Evolutionary conservation across 2,797 vertebrate species (phyloP).

Genomic region (Helicolenus hilgendorfi): DNA sequence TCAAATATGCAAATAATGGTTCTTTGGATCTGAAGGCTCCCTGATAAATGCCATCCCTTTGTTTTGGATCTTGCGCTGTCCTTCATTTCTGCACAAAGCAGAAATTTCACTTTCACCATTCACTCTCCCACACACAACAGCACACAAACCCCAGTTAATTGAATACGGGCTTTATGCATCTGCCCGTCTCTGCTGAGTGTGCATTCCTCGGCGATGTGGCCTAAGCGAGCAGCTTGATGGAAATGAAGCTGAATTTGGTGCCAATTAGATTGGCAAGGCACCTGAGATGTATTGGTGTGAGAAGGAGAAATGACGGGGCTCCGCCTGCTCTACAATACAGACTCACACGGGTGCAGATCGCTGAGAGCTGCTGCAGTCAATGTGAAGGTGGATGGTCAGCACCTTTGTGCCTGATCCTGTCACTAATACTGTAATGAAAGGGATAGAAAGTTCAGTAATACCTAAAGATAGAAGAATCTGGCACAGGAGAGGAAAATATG

Average conservation of each 20-base stretch:
- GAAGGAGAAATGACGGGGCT: slow-evolving; percentile 33
- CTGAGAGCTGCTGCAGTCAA: slow-evolving; percentile 10
- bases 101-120: slow-evolving; percentile 8
- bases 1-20: slow-evolving; percentile 59
- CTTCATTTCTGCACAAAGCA: slow-evolving; percentile 38
- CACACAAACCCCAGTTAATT: slow-evolving; percentile 54
- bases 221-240: slow-evolving; percentile 61
- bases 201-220: slow-evolving; percentile 54
- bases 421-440: not conserved
- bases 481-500: slow-evolving; percentile 13
- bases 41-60: slow-evolving; percentile 49
- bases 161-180: slow-evolving; percentile 33
- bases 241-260: slow-evolving; percentile 71
- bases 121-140: slow-evolving; percentile 6
- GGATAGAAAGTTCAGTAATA: not conserved
- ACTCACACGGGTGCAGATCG: slow-evolving; percentile 20
- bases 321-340: slow-evolving; percentile 34
- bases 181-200: slow-evolving; percentile 68
- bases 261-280: slow-evolving; percentile 72
- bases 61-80: slow-evolving; percentile 27
- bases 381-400: slow-evolving; percentile 47
- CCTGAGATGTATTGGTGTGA: slow-evolving; percentile 73
- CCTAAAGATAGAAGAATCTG: slow-evolving; percentile 20
- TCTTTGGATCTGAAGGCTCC: slow-evolving; percentile 16
- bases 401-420: slow-evolving; percentile 43